Evolutionary conservation across 2,888 invertebrate genomes (phyloP).

Genomic region (Mythimna vitellina): DNA sequence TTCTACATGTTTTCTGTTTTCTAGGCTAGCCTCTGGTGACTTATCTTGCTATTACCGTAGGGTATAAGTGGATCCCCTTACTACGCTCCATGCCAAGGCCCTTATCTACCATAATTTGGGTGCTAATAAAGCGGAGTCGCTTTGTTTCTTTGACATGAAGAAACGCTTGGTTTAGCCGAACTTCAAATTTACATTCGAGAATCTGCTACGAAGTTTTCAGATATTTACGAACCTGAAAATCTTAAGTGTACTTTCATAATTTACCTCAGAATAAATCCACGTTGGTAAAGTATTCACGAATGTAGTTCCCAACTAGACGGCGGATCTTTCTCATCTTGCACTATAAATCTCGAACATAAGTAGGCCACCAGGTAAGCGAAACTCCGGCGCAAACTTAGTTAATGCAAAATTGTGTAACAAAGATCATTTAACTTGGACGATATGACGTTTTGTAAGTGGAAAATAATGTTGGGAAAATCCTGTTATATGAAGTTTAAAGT

Average conservation of each 20-base stretch:
- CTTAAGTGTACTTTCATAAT: conserved; percentile 2
- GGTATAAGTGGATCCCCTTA: neutral
- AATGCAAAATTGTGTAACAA: conserved; percentile 57
- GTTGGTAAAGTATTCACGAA: conserved; percentile 25
- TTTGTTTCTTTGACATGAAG: neutral
- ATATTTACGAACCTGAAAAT: neutral
- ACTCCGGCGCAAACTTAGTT: conserved; percentile 55
- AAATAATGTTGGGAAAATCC: conserved; percentile 36
- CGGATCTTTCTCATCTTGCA: conserved; percentile 38
- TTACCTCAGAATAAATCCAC: conserved; percentile 31
- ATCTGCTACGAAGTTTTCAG: neutral
- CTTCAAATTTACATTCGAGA: too few species aligned
- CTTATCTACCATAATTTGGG: neutral
- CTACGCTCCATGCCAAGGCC: too few species aligned
- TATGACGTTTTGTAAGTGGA: conserved; percentile 44
- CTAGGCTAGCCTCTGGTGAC: neutral
- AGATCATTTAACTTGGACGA: conserved; percentile 60
- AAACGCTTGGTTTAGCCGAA: neutral
- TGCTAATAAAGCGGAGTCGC: neutral
- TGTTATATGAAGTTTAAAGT: conserved; percentile 11
- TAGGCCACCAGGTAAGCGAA: conserved; percentile 51
- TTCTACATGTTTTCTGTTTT: neutral
- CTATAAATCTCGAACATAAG: conserved; percentile 56
- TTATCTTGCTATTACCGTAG: neutral
- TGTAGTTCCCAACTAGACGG: conserved; percentile 33